Base-by-base conservation (phyloP, 2,888 invertebrate genomes). In the Omphaloscelis lunosa region DNA sequence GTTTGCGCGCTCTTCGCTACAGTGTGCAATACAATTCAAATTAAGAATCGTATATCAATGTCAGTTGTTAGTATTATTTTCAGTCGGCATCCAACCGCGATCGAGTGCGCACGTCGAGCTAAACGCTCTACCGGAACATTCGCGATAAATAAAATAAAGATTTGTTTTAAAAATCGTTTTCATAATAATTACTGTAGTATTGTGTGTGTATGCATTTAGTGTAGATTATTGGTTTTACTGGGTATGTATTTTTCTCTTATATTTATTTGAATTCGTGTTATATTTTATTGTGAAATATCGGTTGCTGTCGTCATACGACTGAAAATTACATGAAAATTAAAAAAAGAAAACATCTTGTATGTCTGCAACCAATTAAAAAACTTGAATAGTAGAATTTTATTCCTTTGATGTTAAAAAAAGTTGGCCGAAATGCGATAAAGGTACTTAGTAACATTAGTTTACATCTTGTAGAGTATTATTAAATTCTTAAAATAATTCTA, bases 21-120 rank as follows among this genome's bases (percentile, higher is more conserved):
- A 77, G n/a, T 58, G 12, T 68, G 81, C 71, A 45, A 82, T 73
- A 78, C 66, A 79, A 79, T 74, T 79, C 83, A 77, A 83, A 80
- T 80, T 80, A 75, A 72, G 76, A 86, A 84, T 78, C 63, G 29
- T 62, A 82, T 85, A 86, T 80, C 87, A 83, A 80, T 85, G 73
- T 72, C 80, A 79, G 83, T 79, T 75, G 77, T 63, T 74, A n/a
- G 81, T 75, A 59, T 74, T 80, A 72, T 77, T 78, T 77, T 85
- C 83, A 86, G 86, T 86, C 72, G 58, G 66, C 83, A 61, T 77
- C 67, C 29, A 69, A 74, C 73, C 72, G 76, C 74, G 71, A 23
- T 69, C 20, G 65, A 59, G 79, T 53, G 70, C 77, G 71, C 79
- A 76, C 79, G 87, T 77, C 17, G 27, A 62, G 68, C 53, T 20